phyloP scores from a whole-genome alignment of 2,113 vertebrate species.

The Phaethornis superciliosus region DNA sequence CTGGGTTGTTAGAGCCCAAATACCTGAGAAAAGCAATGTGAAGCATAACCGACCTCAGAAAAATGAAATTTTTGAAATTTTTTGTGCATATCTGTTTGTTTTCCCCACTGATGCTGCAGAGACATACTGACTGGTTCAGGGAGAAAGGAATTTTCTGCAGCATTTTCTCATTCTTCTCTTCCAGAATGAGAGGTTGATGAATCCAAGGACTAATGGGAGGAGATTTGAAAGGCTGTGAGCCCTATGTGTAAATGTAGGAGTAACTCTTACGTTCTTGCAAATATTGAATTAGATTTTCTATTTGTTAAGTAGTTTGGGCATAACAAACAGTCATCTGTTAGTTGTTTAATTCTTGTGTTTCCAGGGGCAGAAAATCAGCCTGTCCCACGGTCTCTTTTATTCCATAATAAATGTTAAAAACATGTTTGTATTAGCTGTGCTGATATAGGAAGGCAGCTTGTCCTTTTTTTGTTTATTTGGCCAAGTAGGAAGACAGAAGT shows the following conservation, averaged over 20 bases:
- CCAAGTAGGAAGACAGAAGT: background rate
- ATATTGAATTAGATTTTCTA: background rate
- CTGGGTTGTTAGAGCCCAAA: background rate
- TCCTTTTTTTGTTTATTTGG: background rate
- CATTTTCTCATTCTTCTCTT: fast-evolving
- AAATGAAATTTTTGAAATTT: background rate
- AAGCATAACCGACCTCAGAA: background rate
- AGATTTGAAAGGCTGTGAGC: background rate
- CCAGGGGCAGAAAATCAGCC: background rate
- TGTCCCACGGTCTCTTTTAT: background rate
- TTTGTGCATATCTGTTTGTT: background rate
- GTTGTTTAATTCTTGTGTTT: background rate
- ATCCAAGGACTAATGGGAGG: background rate
- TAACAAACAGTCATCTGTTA: background rate
- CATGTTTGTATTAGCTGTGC: background rate
- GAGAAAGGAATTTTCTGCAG: background rate
- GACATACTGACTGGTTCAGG: background rate
- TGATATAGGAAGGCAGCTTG: background rate
- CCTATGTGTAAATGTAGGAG: fast-evolving
- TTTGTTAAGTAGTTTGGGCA: background rate
- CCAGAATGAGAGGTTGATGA: background rate
- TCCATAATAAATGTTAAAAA: background rate
- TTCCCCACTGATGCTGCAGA: background rate
- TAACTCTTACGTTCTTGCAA: background rate
- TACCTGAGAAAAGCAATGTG: background rate